phyloP scores from a whole-genome alignment of 2,888 invertebrate genomes.

The Mimas tiliae region DNA sequence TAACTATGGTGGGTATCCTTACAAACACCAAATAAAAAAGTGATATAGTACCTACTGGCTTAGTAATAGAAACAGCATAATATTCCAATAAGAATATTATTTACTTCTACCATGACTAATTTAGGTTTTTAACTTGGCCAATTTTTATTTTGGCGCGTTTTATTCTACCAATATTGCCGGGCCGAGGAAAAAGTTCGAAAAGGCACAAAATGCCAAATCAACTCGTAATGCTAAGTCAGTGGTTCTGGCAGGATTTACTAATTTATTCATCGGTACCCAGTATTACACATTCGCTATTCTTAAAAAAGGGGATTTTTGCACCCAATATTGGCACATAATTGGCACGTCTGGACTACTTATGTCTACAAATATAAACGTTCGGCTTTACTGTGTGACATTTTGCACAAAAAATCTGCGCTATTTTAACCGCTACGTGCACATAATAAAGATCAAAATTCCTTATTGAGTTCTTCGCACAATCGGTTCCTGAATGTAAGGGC shows the following conservation, averaged over 20 bases:
- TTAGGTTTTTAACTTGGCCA: not conserved
- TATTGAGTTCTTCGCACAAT: slow-evolving; percentile 12
- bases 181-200: not conserved
- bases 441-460: slow-evolving; percentile 4
- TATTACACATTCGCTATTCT: not conserved
- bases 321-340: slow-evolving; percentile 17
- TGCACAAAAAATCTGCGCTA: not conserved
- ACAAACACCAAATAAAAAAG: too few relatives aligned
- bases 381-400: slow-evolving; percentile 19
- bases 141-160: not conserved
- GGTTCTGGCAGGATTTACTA: not conserved
- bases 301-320: slow-evolving; percentile 3
- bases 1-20: too few relatives aligned
- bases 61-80: too few relatives aligned
- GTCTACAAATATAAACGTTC: slow-evolving; percentile 26
- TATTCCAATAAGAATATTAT: not conserved
- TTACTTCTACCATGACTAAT: not conserved
- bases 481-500: slow-evolving; percentile 11
- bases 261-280: not conserved
- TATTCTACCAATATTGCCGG: not conserved
- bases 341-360: slow-evolving; percentile 16
- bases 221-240: not conserved
- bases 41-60: too few relatives aligned
- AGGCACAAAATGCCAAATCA: not conserved
- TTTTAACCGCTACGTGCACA: not conserved